A percentile compares a stretch with the other conserved stretches of the same genome.
These are phyloP conservation scores for Gadus chalcogrammus DNA, from an alignment of 2,113 vertebrate species.

Conservation along the genomic window DNA sequence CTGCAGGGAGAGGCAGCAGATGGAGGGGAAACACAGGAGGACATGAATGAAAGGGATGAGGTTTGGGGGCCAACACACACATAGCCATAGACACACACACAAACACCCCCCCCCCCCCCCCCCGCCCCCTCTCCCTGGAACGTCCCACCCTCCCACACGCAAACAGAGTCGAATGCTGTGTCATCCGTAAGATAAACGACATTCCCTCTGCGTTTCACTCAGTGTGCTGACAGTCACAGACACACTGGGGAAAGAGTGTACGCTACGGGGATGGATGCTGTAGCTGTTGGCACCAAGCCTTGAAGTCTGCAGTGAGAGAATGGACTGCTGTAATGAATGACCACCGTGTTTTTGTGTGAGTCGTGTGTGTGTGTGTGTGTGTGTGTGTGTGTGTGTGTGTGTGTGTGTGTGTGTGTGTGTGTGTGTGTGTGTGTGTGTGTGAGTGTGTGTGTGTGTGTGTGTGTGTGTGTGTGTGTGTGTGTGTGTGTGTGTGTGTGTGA, in stretches of 20 bases:
- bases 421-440: background rate
- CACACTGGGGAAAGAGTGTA: no score
- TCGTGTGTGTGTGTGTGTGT: conserved; percentile 12
- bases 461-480: conserved; percentile 1
- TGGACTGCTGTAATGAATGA: conserved; percentile 19
- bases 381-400: background rate
- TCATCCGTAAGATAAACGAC: no score
- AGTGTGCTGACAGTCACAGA: no score
- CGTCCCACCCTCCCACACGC: no score
- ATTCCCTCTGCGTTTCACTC: no score
- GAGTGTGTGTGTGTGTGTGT: conserved; percentile 3
- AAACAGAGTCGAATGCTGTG: no score
- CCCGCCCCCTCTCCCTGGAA: no score
- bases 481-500: conserved; percentile 10
- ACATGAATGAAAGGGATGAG: conserved; percentile 9
- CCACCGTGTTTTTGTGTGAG: background rate
- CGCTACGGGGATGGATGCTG: background rate
- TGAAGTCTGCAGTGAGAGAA: conserved; percentile 20
- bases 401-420: conserved; percentile 13
- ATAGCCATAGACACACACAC: background rate
- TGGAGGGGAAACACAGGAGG: conserved; percentile 30
- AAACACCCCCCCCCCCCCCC: background rate
- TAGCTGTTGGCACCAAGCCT: conserved; percentile 12
- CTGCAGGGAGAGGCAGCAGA: conserved; percentile 34
- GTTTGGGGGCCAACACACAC: conserved; percentile 14